A percentile compares a stretch with the other conserved stretches of the same genome.
Evolutionary conservation across 2,888 invertebrate species (phyloP).

Genomic region (Dusona sp.): DNA sequence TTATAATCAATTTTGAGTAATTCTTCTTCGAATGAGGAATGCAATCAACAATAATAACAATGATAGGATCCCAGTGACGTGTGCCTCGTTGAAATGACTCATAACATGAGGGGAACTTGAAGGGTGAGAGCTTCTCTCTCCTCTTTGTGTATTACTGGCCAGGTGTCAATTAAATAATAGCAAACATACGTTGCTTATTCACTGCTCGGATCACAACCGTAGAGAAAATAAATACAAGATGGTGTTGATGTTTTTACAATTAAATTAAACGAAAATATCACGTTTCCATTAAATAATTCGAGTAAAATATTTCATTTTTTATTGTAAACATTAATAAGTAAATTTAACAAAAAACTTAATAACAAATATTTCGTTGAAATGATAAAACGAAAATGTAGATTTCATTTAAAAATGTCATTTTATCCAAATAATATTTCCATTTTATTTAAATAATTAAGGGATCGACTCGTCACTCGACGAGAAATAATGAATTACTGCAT

Average conservation of each 20-base stretch:
- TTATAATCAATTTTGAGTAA: background rate
- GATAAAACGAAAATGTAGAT: background rate
- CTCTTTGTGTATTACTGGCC: slow-evolving; percentile 49
- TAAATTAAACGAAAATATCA: slow-evolving; percentile 10
- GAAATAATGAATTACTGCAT: background rate
- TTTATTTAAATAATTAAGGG: background rate
- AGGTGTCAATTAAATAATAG: slow-evolving; percentile 67
- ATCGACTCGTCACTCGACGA: background rate
- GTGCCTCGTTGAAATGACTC: slow-evolving; percentile 45
- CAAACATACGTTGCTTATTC: slow-evolving; percentile 41
- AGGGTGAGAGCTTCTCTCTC: slow-evolving; percentile 40
- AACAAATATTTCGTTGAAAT: background rate
- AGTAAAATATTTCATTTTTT: background rate
- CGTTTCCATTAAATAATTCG: background rate
- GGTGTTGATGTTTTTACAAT: background rate
- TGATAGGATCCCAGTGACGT: slow-evolving; percentile 12
- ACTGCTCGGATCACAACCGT: background rate
- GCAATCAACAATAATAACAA: background rate
- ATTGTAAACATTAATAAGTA: too few species aligned
- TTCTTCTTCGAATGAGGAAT: background rate
- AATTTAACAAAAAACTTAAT: too few species aligned
- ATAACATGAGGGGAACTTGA: slow-evolving; percentile 33
- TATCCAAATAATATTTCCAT: background rate
- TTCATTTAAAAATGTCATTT: background rate
- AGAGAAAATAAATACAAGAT: slow-evolving; percentile 1